Conservation (phyloP, 2,888 invertebrate genomes). For the Pterobdella sp. region DNA sequence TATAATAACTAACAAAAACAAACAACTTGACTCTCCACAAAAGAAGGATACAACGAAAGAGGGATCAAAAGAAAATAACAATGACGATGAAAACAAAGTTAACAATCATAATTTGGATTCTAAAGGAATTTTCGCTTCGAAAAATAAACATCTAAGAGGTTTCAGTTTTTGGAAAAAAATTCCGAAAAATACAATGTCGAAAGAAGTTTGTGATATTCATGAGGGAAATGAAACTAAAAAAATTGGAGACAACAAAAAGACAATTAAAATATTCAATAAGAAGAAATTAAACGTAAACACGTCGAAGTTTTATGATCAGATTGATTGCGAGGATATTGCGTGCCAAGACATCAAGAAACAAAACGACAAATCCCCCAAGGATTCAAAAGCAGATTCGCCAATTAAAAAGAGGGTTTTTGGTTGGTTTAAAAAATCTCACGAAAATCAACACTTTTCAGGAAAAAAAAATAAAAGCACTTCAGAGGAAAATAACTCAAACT, state of each 20-base stretch:
- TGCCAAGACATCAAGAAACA: background rate
- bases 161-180: slow-evolving; percentile 26
- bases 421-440: slow-evolving; percentile 22
- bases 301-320: no score
- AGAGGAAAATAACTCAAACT: background rate
- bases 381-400: slow-evolving; percentile 20
- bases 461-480: slow-evolving; percentile 15
- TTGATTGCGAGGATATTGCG: no score
- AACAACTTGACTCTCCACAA: no score
- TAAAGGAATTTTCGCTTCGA: background rate
- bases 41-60: no score
- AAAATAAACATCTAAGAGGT: background rate
- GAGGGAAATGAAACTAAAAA: background rate
- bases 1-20: no score
- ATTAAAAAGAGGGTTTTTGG: slow-evolving; percentile 23
- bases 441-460: slow-evolving; percentile 16
- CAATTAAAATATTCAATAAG: background rate
- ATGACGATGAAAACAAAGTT: no score
- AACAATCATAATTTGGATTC: no score
- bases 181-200: background rate
- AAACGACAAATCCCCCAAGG: background rate
- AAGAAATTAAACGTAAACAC: background rate
- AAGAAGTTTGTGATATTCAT: background rate
- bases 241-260: background rate
- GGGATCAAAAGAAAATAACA: no score